Percentiles rank a stretch among this genome's conserved stretches.
Evolutionary conservation across 2,113 vertebrate species (phyloP).

Genomic region (Istiophorus platypterus): DNA sequence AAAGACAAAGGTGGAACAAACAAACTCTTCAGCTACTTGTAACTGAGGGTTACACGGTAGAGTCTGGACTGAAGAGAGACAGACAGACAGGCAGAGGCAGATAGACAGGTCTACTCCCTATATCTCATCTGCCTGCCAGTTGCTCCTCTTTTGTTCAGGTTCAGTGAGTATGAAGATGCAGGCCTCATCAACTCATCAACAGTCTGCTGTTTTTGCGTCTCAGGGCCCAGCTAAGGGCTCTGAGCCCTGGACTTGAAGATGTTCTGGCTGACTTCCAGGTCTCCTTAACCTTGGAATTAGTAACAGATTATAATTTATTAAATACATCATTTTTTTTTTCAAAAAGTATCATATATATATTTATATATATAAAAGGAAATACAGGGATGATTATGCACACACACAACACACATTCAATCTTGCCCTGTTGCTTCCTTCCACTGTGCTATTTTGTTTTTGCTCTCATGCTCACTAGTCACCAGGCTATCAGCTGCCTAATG

Average conservation of each 20-base stretch:
- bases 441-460: conserved; percentile 3
- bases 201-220: conserved; percentile 59
- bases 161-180: conserved; percentile 54
- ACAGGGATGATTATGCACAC: neutral
- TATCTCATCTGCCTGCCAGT: conserved; percentile 46
- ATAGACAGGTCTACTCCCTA: conserved; percentile 37
- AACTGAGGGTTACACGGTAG: neutral
- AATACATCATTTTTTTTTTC: neutral
- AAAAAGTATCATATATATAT: neutral
- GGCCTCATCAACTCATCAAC: conserved; percentile 44
- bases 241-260: conserved; percentile 54
- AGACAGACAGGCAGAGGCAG: conserved; percentile 18
- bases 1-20: neutral
- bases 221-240: conserved; percentile 36
- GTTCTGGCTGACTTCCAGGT: conserved; percentile 78
- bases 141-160: conserved; percentile 58
- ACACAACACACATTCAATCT: neutral
- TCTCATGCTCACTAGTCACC: conserved; percentile 15
- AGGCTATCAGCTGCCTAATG: conserved; percentile 1
- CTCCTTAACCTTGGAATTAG: conserved; percentile 79
- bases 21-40: neutral
- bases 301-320: neutral
- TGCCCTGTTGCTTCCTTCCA: neutral
- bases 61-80: neutral
- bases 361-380: neutral